Base-by-base conservation (phyloP, 53 echinoderm and acorn worm genomes). In the Pentamera pediparva region DNA sequence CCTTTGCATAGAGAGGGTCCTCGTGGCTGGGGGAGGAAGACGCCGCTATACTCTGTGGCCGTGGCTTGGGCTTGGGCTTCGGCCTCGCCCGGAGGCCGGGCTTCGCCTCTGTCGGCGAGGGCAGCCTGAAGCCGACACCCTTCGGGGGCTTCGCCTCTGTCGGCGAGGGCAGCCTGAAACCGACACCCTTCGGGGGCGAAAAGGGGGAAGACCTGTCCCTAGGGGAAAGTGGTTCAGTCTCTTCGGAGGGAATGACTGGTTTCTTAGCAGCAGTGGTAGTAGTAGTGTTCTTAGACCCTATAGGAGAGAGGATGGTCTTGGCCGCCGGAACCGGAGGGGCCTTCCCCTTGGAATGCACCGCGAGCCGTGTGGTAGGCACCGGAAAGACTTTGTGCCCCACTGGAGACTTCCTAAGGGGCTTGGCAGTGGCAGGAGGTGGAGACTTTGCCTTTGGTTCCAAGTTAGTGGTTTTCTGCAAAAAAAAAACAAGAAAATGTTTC, bases 301-400 rank as follows among this genome's bases (percentile, higher is more conserved):
- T n/a, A n/a, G n/a, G n/a, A n/a, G n/a, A n/a, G n/a, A n/a, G n/a
- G n/a, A n/a, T n/a, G n/a, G n/a, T 4, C 25, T 65, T 65, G 17
- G 8, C n/a, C 10, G 37, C 65, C 1, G 65, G 65, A 22, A 40
- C 39, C 19, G 19, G 10, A 11, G 67, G 67, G 26, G 67, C 67
- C 45, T 67, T 67, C 18, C 67, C 67, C 67, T 67, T 67, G 28
- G 67, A 67, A 67, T 67, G 67, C 45, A 8, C 27, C 15, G 67
- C 26, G 2, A 22, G 41, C 39, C 45, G 37, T 31, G 40, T 67
- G 3, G 45, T 31, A 40, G 67, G 67, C 17, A 67, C 29, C 17
- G 67, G 67, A 4, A 43, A 13, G 26, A 41, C 43, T 32, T 47
- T 67, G 25, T 12, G 41, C 9, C 67, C 67, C 25, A 43, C 11